Base-by-base conservation (phyloP, 2,797 vertebrate species). In the Todus mexicanus region DNA sequence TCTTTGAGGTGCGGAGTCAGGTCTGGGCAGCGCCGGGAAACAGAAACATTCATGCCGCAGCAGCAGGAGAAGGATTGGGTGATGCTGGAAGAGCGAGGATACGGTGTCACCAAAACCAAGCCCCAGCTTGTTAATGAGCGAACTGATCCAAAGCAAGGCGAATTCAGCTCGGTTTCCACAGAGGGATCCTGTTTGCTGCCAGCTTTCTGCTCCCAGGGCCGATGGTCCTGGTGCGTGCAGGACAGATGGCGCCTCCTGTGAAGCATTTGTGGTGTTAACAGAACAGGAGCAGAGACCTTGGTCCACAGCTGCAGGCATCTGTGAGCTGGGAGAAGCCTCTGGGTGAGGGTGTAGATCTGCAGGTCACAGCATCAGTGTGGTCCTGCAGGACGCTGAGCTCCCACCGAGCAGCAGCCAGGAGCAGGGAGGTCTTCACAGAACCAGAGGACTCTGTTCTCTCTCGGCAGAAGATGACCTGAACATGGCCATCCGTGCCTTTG, bases 61-160 rank as follows among this genome's bases (percentile, higher is more conserved):
- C 29, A 61, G 68, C 61, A 37, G 86, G 38, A 84, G 82, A 92
- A 90, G 68, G 77, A 84, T 72, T 59, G 83, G 83, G 74, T 89
- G 90, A 71, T 31, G 25, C 50, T 23, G 71, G 84, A 79, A 1
- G 7, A 83, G 69, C 18, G 17, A 88, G 61, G 57, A 10, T 25
- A 61, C 5, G 10, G 19, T 35, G 56, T 82, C 63, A 74, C 84
- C 72, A 47, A 42, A 78, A 70, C 7, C 80, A 73, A 69, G 54
- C 69, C 68, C 38, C 37, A 35, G 20, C 47, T 78, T 70, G 51
- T 88, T 85, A 85, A 82, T 27, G 64, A 66, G 47, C 1, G 5
- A 84, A 50, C 50, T 27, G 51, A 51, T 70, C 76, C 51, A 15
- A 84, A 76, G 2, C 19, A 56, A 29, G 47, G 45, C 51, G 61